These are phyloP conservation scores for Catocala fraxini DNA, from an alignment of 2,888 invertebrate species.

Conservation along the genomic window DNA sequence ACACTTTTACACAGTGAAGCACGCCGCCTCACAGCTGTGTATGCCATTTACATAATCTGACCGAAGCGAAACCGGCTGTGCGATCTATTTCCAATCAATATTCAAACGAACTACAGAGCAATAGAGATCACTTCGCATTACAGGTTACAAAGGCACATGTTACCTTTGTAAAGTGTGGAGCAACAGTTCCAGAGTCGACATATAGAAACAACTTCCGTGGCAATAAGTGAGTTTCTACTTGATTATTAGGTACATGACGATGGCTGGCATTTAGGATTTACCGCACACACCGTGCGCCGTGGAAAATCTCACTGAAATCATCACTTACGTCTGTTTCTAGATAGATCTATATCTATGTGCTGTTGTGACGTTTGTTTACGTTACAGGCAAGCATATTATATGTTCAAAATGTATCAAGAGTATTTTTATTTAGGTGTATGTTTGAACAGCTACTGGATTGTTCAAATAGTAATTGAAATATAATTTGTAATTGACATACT, in stretches of 20 bases:
- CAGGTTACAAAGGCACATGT: constrained; percentile 28
- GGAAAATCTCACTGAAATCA: constrained; percentile 24
- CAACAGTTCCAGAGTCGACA: constrained; percentile 50
- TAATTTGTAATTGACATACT: too few species aligned
- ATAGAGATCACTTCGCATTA: constrained; percentile 51
- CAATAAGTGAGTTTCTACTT: constrained; percentile 53
- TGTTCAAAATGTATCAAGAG: too few species aligned
- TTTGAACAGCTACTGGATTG: too few species aligned
- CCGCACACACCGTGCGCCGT: constrained; percentile 25
- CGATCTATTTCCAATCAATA: constrained; percentile 49
- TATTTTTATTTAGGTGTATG: too few species aligned
- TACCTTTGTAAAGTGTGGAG: constrained; percentile 38
- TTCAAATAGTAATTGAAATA: too few species aligned
- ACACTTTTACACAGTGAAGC: constrained; percentile 54
- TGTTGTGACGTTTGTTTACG: constrained; percentile 15
- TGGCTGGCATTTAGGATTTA: constrained; percentile 39
- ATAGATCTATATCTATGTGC: constrained; percentile 19
- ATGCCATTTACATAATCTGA: constrained; percentile 74
- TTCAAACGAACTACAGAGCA: constrained; percentile 50
- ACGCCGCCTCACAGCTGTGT: constrained; percentile 71
- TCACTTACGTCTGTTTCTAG: constrained; percentile 4
- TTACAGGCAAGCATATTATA: not conserved
- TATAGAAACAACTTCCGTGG: constrained; percentile 60
- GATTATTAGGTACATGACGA: constrained; percentile 43
- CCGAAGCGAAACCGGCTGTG: constrained; percentile 59